phyloP scores from a whole-genome alignment of 2,888 invertebrate genomes.

The Hymenopus coronatus region DNA sequence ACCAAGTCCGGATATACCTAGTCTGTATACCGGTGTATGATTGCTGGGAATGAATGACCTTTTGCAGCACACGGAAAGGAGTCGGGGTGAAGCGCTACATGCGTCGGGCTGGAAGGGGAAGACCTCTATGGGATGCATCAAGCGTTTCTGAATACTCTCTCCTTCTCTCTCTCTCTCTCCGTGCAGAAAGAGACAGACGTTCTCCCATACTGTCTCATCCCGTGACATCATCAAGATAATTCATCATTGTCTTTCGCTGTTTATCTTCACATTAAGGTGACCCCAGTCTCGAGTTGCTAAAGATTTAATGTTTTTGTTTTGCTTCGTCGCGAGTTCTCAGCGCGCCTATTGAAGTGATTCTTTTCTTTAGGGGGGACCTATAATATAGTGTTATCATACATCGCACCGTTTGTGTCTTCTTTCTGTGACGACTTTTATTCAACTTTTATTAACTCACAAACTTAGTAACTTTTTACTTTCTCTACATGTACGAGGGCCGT shows the following conservation, averaged over 20 bases:
- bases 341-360: neutral
- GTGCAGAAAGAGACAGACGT: neutral
- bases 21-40: neutral
- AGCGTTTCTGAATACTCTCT: neutral
- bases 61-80: neutral
- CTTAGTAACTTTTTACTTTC: no score
- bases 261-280: neutral
- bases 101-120: neutral
- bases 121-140: slow-evolving; percentile 22
- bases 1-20: neutral
- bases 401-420: no score
- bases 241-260: neutral
- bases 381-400: no score
- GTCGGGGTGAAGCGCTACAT: neutral
- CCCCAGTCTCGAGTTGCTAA: neutral
- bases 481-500: no score
- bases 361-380: no score
- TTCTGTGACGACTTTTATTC: no score
- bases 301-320: neutral
- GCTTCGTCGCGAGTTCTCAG: neutral
- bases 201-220: slow-evolving; percentile 6
- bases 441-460: no score
- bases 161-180: neutral
- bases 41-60: slow-evolving; percentile 16
- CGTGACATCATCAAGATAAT: neutral